phyloP scores from a whole-genome alignment of 2,797 vertebrate genomes.

The Aulostomus chinensis region DNA sequence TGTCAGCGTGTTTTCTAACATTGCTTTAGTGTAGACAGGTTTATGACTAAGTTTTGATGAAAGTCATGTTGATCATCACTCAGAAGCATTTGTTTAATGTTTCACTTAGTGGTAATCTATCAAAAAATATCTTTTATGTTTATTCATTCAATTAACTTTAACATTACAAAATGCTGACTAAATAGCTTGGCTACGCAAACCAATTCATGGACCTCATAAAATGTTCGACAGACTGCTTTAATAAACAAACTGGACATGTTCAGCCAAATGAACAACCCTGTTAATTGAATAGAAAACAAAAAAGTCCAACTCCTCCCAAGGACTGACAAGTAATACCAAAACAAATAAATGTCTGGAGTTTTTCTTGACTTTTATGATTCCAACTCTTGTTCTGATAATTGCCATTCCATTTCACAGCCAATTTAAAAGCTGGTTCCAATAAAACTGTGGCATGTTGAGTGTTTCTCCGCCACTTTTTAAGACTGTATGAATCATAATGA shows the following conservation, averaged over 20 bases:
- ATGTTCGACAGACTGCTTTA: conserved; percentile 54
- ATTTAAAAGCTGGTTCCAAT: conserved; percentile 77
- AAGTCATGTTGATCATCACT: conserved; percentile 1
- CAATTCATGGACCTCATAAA: conserved; percentile 67
- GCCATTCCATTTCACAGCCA: conserved; percentile 78
- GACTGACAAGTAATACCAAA: conserved; percentile 54
- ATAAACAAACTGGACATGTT: conserved; percentile 41
- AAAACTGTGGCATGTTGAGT: conserved; percentile 70
- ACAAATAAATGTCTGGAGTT: conserved; percentile 66
- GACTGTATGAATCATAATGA: conserved; percentile 71
- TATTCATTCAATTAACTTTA: conserved; percentile 45
- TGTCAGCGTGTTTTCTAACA: too few species aligned
- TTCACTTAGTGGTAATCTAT: conserved; percentile 32
- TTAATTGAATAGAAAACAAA: conserved; percentile 62
- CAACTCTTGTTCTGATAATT: conserved; percentile 75
- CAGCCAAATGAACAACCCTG: conserved; percentile 48
- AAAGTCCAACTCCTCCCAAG: conserved; percentile 53
- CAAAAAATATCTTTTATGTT: conserved; percentile 28
- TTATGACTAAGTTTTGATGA: conserved; percentile 1
- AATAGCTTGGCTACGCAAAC: conserved; percentile 53
- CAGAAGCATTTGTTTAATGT: too few species aligned
- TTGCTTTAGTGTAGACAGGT: too few species aligned
- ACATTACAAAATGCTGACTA: conserved; percentile 58
- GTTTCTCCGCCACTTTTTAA: conserved; percentile 59
- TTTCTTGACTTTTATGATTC: conserved; percentile 72